phyloP scores from a whole-genome alignment of 2,113 vertebrate species.

The Python bivittatus region DNA sequence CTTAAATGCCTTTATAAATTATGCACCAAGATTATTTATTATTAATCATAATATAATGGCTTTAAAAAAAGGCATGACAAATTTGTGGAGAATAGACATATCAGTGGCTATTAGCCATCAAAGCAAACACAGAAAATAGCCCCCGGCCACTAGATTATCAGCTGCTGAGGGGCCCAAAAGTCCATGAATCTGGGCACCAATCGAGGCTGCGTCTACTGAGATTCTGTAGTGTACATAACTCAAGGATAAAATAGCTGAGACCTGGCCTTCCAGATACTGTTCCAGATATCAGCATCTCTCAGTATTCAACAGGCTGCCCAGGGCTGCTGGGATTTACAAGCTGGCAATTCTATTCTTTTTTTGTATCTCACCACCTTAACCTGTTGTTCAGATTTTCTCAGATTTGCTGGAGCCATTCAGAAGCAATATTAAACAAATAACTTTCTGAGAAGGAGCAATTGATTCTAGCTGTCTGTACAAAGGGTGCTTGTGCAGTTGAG shows the following conservation, averaged over 20 bases:
- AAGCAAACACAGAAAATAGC: not conserved
- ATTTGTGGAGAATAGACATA: not conserved
- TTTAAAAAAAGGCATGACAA: not conserved
- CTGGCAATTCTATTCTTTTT: not conserved
- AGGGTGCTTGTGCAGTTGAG: not conserved
- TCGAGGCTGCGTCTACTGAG: not conserved
- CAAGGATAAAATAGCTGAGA: not conserved
- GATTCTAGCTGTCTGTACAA: not conserved
- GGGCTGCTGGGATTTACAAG: not conserved
- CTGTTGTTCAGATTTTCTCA: not conserved
- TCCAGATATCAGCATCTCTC: not conserved
- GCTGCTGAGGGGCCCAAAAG: not conserved
- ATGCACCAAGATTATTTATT: constrained; percentile 14
- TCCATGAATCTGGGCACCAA: not conserved
- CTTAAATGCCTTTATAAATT: constrained; percentile 16
- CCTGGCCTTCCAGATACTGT: not conserved
- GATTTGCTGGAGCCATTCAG: not conserved
- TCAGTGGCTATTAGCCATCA: not conserved
- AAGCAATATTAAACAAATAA: not conserved
- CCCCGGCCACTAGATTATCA: not conserved
- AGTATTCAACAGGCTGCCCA: not conserved
- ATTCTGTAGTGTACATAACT: not conserved
- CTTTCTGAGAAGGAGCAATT: not conserved
- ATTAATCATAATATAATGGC: constrained; percentile 17
- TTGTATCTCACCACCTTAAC: not conserved